Base-by-base conservation (phyloP, 2,888 invertebrate genomes). In the Pogonocherus hispidulus region DNA sequence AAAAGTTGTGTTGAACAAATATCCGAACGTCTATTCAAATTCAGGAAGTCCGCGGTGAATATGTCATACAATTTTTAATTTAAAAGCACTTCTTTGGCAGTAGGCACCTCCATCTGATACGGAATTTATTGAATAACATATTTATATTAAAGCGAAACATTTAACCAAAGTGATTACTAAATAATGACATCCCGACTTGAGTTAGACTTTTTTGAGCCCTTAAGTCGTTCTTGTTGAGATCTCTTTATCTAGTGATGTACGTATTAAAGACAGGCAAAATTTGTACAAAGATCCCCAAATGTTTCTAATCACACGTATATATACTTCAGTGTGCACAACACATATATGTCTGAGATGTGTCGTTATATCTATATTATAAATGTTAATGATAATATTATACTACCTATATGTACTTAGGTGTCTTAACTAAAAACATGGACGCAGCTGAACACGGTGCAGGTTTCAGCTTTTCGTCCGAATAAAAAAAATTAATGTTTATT, bases 161-260 rank as follows among this genome's bases (percentile, higher is more conserved):
- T 41, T 16, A 46, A 32, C 16, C 16, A 8, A 14, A 32, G 6
- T 22, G 66, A 57, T 69, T 46, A 59, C 46, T 63, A 60, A 60
- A 68, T 49, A 66, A 63, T 11, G 63, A 63, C 32, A 52, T 14
- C 63, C 67, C 67, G 35, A 62, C 55, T 57, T 22, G 69, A 70
- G 47, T 41, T 64, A 71, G 76, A 77, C 75, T 68, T 77, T 76
- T 49, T 69, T 78, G 80, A 80, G 80, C 80, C 80, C 80, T 80
- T 78, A 64, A 73, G 78, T 77, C 75, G 52, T 69, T 73, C 69
- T 70, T 63, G 70, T 70, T 66, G 77, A 72, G 67, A 70, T 69
- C 70, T 75, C 71, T 57, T 54, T 72, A 67, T 74, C 27, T 69
- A 46, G 59, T 56, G 32, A 64, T 51, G 63, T 55, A 51, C 11